A percentile compares a stretch with the other conserved stretches of the same genome.
These are phyloP conservation scores for Notodonta dromedarius DNA, from an alignment of 2,888 invertebrate species.

Conservation along the genomic window DNA sequence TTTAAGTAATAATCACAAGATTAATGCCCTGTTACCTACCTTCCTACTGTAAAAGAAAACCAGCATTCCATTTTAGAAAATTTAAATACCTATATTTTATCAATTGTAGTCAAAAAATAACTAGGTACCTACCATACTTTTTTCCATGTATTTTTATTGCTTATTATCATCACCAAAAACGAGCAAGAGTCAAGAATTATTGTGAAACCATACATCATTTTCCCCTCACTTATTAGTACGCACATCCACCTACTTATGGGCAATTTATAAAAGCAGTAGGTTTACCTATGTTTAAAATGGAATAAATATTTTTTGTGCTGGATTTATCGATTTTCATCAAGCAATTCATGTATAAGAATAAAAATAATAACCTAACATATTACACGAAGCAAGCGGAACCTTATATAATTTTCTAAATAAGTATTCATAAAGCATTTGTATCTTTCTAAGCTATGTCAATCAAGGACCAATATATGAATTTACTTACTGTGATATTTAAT, in stretches of 20 bases:
- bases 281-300: too few relatives aligned
- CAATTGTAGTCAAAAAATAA: too few relatives aligned
- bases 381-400: conserved; percentile 18
- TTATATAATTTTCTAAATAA: background rate
- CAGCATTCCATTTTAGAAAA: too few relatives aligned
- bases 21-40: too few relatives aligned
- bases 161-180: background rate
- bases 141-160: too few relatives aligned
- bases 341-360: background rate
- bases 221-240: background rate
- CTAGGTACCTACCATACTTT: too few relatives aligned
- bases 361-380: conserved; percentile 15
- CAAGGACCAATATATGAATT: conserved; percentile 11
- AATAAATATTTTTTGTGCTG: too few relatives aligned
- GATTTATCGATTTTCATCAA: too few relatives aligned
- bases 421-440: background rate
- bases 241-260: background rate
- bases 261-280: too few relatives aligned
- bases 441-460: background rate
- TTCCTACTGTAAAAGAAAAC: too few relatives aligned
- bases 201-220: background rate
- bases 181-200: background rate
- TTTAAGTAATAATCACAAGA: too few relatives aligned
- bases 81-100: too few relatives aligned
- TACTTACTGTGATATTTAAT: conserved; percentile 45